These are phyloP conservation scores for Agapostemon virescens DNA, from an alignment of 2,888 invertebrate genomes.

Conservation along the genomic window DNA sequence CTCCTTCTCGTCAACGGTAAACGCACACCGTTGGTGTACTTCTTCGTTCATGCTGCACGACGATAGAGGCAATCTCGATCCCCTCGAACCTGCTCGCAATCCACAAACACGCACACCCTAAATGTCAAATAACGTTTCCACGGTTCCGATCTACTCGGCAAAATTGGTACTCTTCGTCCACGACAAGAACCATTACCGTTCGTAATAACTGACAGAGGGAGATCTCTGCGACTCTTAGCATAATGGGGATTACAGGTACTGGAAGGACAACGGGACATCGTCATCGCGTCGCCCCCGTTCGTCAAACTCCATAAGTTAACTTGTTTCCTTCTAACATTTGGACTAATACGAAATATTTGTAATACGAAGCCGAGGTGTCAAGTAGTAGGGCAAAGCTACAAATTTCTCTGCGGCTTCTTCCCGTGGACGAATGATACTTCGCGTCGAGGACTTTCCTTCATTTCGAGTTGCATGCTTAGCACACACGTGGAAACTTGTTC, in stretches of 20 bases:
- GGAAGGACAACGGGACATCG: background rate
- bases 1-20: conserved; percentile 84
- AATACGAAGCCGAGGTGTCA: no score
- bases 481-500: background rate
- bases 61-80: conserved; percentile 31
- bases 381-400: no score
- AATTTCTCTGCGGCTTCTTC: background rate
- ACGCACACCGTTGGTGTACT: conserved; percentile 75
- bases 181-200: no score
- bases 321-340: background rate
- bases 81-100: background rate
- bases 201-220: background rate
- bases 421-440: background rate
- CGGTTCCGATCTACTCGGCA: no score
- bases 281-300: no score
- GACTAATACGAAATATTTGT: no score
- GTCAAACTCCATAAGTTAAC: no score
- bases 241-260: background rate
- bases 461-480: background rate
- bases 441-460: background rate
- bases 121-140: background rate
- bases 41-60: conserved; percentile 43
- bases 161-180: background rate
- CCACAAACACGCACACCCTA: background rate
- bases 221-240: background rate